Base-by-base conservation (phyloP, 2,113 vertebrate species). In the Anarhynchus alexandrinus region DNA sequence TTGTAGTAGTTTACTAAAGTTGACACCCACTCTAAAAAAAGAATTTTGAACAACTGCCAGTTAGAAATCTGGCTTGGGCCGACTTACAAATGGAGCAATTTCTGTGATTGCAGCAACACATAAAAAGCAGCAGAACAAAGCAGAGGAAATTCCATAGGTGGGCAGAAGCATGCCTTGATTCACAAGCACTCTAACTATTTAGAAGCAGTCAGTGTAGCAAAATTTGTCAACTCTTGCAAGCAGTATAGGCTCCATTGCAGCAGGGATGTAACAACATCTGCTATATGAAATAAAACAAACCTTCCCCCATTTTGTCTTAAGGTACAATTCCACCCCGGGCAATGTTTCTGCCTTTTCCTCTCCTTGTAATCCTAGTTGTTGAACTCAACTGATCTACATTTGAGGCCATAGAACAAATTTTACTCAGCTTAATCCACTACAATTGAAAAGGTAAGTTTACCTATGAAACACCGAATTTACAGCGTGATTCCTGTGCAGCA, bases 131-230 rank as follows among this genome's bases (percentile, higher is more conserved):
- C 95, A 62, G 88, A 82, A 91, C 49, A 64, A 95, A 97, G 95
- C 93, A 7, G 89, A 72, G 83, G 84, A 49, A 62, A 54, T 82
- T 29, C 93, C 38, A 3, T 7, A 20, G 36, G 55, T 27, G 58
- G 87, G 83, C 66, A 90, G 95, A 77, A 92, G 96, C 95, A 97
- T 97, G 96, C 92, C 93, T 86, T 29, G 40, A 47, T 62, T 69
- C 91, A 91, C 40, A 30, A 91, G 90, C 86, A 57, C 73, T 55
- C 64, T 21, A 76, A 29, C 59, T 79, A 66, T 29, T 81, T 18
- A 61, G 47, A 91, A 91, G 94, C 21, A 1, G 51, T 54, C 40
- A 25, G 73, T 43, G 93, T 49, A 86, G 93, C 86, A 86, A 25
- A 36, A 70, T 34, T 45, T 23, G 27, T 22, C 74, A 91, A 4